Conservation (phyloP, 1,140 invertebrate species). For the Ceratina australensis region DNA sequence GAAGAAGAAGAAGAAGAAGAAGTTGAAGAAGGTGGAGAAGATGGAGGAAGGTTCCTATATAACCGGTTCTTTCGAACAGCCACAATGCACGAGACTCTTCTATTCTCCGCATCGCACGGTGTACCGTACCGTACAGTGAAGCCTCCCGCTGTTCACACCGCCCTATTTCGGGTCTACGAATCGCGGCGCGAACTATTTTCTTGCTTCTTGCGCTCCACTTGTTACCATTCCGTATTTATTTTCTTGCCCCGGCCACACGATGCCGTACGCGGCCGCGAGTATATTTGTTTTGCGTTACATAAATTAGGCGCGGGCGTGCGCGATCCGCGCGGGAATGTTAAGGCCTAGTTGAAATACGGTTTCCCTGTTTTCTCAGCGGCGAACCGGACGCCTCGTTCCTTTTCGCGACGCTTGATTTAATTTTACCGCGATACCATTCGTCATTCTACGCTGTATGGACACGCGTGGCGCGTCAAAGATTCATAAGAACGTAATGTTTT, state of each 20-base stretch:
- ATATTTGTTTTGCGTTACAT: constrained; percentile 50
- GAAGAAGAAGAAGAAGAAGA: constrained; percentile 26
- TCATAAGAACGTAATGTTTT: too few relatives aligned
- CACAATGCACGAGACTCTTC: constrained; percentile 42
- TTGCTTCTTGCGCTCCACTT: constrained; percentile 32
- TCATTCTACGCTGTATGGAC: too few relatives aligned
- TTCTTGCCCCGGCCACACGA: constrained; percentile 12
- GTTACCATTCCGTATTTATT: constrained; percentile 39
- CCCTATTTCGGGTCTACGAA: constrained; percentile 60
- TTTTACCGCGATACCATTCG: neutral
- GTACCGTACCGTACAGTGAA: constrained; percentile 23
- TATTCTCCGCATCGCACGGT: constrained; percentile 27
- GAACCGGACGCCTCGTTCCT: neutral
- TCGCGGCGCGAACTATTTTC: constrained; percentile 49
- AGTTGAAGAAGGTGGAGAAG: constrained; percentile 58
- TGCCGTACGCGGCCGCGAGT: constrained; percentile 24
- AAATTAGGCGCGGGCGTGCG: constrained; percentile 40
- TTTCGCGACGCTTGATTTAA: constrained; percentile 25
- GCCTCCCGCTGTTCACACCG: constrained; percentile 56
- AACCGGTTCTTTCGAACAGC: constrained; percentile 73
- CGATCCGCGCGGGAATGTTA: constrained; percentile 41
- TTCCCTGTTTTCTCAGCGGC: constrained; percentile 35
- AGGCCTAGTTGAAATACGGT: constrained; percentile 36
- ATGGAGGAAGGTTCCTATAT: constrained; percentile 71
- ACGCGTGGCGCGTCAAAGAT: too few relatives aligned